Percentiles rank a stretch among this genome's conserved stretches.
Conservation (phyloP, 1,140 invertebrate genomes). For the Conus betulinus region DNA sequence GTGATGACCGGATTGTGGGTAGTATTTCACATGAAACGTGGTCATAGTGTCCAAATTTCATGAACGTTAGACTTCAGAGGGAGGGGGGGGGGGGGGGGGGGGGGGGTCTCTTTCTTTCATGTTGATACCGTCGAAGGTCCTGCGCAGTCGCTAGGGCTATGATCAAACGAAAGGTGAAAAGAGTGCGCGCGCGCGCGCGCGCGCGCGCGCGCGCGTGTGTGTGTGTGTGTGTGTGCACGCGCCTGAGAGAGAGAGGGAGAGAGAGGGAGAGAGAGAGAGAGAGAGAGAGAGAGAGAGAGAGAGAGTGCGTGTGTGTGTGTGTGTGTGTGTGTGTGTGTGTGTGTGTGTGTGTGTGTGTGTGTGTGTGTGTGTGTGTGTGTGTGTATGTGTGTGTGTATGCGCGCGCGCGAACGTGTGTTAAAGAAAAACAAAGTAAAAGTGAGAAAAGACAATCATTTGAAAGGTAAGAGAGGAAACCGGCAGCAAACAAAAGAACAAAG, state of each 20-base stretch:
- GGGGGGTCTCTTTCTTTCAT: neutral
- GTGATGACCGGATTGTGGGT: neutral
- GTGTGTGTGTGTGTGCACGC: neutral
- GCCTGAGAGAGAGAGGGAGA: neutral
- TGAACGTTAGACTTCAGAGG: neutral
- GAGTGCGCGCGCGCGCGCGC: neutral
- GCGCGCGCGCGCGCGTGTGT: neutral
- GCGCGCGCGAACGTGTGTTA: neutral
- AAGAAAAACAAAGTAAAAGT: too few relatives aligned
- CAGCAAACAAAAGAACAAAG: too few relatives aligned
- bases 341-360: neutral
- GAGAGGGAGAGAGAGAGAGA: neutral
- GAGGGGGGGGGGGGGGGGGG: too few relatives aligned
- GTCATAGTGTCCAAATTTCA: neutral
- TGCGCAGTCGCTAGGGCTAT: too few relatives aligned
- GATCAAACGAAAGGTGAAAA: too few relatives aligned
- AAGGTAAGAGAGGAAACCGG: too few relatives aligned
- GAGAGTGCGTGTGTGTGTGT: neutral
- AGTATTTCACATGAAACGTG: too few relatives aligned
- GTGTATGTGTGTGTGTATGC: neutral
- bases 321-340: neutral
- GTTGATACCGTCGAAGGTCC: too few relatives aligned
- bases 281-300: neutral
- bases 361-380: neutral
- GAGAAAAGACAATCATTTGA: too few relatives aligned